Evolutionary conservation across 2,888 invertebrate species (phyloP), one percentile per base, ranked within the genome.

Genomic region (Drosophila pseudotakahashii): DNA sequence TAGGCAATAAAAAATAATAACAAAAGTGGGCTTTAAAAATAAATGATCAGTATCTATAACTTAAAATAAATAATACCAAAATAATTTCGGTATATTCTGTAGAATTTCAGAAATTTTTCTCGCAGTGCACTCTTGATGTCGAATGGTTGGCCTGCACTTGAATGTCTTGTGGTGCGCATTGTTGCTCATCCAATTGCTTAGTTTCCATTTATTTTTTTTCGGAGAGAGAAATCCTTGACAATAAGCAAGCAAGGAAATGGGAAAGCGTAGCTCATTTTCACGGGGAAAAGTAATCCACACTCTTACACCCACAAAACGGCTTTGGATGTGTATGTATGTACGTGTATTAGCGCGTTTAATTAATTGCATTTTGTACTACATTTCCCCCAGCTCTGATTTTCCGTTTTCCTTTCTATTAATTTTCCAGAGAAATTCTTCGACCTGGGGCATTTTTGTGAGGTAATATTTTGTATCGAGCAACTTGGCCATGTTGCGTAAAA

Each of bases 161-260:
- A 84, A 76, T 83, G 83, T 77, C 81, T 83, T 86, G 73, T 83
- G 88, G 84, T 86, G 81, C 84, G 88, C 84, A 83, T 80, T 86
- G 86, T 81, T 88, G 84, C 88, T 63, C 73, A 66, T 81, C 77
- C 84, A 80, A 86, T 81, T 78, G 83, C 83, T 78, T 54, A 74
- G 84, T 78, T 86, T 80, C 54, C 68, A 67, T 72, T 75, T 58
- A 26, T 16, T 39, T 70, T 47, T 39, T 42, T 32, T 30, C 10
- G 4, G 23, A 30, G 9, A 47, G 37, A 41, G 48, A 39, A 72
- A 63, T 52, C 44, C 73, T 57, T 52, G 41, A 57, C 52, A 52
- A 39, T 39, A 48, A 16, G 44, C 52, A 70, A 60, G 48, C 52
- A 32, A 58, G 53, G 61, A 69, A 75, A 73, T 63, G 53, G 52